Base-by-base conservation (phyloP, 1,140 invertebrate species). In the Cotesia glomerata region DNA sequence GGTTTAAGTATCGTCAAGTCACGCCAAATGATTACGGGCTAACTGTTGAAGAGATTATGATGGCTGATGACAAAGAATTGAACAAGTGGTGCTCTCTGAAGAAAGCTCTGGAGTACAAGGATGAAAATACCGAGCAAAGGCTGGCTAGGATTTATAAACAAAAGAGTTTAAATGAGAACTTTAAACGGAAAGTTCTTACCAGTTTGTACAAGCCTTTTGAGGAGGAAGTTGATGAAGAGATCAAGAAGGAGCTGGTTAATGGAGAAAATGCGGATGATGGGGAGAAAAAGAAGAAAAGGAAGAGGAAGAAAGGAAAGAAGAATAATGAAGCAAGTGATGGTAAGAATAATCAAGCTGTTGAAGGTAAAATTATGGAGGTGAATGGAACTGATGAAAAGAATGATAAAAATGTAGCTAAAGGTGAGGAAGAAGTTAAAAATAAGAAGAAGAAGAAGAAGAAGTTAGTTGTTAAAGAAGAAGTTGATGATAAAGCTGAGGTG, bases 61-160 rank as follows among this genome's bases (percentile, higher is more conserved):
- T 91, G 78, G 95, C 96, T 49, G 93, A 96, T 81, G 97, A 98
- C 81, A 93, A 92, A 79, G 97, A 99, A 87, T 87, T 99, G 4
- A 99, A 99, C 81, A 91, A 91, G 75, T 99, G 98, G 98, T 95
- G 93, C 80, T 95, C 97, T 0, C 84, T 99, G 3, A 98, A 97
- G 85, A 97, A 95, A 87, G 92, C 95, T 8, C 89, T 93, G n/a
- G 92, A 94, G 81, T 91, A 94, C 76, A 90, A 94, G 58, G 89
- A 92, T 0, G 91, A 94, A 9, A 88, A 94, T 67, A 90, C 93
- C 36, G 97, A 99, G 87, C 88, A 89, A 74, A 92, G 92, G 70
- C 97, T 98, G 75, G 88, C 93, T 35, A 91, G 91, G 72, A 90
- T 90, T 1, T 98, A 93, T 83, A 83, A 90, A 71, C 89, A 91